Percentiles rank a stretch among this genome's conserved stretches.
These are phyloP conservation scores for Pegoplata infirma DNA, from an alignment of 2,888 invertebrate species.

Conservation along the genomic window DNA sequence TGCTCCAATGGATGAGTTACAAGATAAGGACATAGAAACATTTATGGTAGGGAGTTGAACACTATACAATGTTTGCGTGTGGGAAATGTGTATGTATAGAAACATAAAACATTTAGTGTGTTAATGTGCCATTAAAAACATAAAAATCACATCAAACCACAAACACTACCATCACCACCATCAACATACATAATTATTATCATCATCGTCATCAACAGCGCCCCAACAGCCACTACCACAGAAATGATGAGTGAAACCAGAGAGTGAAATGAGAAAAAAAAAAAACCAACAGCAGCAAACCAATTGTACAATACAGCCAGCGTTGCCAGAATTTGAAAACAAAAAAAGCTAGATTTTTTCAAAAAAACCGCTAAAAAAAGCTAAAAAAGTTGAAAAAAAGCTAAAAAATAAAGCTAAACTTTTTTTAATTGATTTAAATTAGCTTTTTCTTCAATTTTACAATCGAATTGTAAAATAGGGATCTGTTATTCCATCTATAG, in stretches of 20 bases:
- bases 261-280: neutral
- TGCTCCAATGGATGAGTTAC: neutral
- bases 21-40: neutral
- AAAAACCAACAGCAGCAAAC: neutral
- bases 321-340: no score
- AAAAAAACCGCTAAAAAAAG: no score
- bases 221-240: neutral
- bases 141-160: constrained; percentile 6
- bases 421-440: no score
- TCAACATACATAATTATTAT: neutral
- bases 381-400: no score
- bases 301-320: no score
- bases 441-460: no score
- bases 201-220: neutral
- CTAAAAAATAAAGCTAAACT: no score
- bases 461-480: no score
- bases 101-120: constrained; percentile 33
- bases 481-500: no score
- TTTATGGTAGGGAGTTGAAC: neutral
- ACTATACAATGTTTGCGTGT: neutral
- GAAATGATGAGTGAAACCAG: neutral
- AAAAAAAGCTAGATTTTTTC: no score
- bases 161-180: neutral
- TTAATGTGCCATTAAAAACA: constrained; percentile 36
- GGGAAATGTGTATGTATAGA: neutral